Percentiles rank a stretch among this genome's conserved stretches.
Conservation (phyloP, 2,113 vertebrate species). For the Notothenia coriiceps region DNA sequence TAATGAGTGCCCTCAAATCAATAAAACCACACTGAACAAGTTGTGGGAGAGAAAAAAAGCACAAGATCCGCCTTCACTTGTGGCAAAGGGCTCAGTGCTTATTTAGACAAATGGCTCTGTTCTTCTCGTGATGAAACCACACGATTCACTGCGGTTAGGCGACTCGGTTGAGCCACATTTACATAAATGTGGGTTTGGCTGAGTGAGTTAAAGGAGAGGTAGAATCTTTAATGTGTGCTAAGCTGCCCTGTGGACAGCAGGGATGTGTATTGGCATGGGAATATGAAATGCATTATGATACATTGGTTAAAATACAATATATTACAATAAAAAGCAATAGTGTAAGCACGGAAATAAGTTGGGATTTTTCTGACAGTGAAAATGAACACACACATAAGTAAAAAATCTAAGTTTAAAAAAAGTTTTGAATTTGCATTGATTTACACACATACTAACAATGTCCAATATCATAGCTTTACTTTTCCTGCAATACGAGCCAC, state of each 20-base stretch:
- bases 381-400: too few species aligned
- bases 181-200: slow-evolving; percentile 64
- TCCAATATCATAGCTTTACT: too few species aligned
- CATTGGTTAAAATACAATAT: too few species aligned
- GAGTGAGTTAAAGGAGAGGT: slow-evolving; percentile 39
- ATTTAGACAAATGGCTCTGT: slow-evolving; percentile 77
- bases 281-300: too few species aligned
- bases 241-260: slow-evolving; percentile 19
- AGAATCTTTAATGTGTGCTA: slow-evolving; percentile 44
- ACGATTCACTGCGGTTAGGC: slow-evolving; percentile 68
- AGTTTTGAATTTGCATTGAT: too few species aligned
- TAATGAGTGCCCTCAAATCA: slow-evolving; percentile 68
- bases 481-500: too few species aligned
- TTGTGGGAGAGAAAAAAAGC: slow-evolving; percentile 30
- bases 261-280: too few species aligned
- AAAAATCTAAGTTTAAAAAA: too few species aligned
- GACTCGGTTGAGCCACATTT: slow-evolving; percentile 63
- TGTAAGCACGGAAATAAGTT: too few species aligned
- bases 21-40: slow-evolving; percentile 68
- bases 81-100: slow-evolving; percentile 54
- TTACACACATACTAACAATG: too few species aligned
- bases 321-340: too few species aligned
- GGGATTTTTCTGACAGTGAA: too few species aligned
- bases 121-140: slow-evolving; percentile 78
- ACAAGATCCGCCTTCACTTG: slow-evolving; percentile 48